Percentiles rank a stretch among this genome's conserved stretches.
phyloP scores from a whole-genome alignment of 2,888 invertebrate genomes.

The Desoria tigrina region DNA sequence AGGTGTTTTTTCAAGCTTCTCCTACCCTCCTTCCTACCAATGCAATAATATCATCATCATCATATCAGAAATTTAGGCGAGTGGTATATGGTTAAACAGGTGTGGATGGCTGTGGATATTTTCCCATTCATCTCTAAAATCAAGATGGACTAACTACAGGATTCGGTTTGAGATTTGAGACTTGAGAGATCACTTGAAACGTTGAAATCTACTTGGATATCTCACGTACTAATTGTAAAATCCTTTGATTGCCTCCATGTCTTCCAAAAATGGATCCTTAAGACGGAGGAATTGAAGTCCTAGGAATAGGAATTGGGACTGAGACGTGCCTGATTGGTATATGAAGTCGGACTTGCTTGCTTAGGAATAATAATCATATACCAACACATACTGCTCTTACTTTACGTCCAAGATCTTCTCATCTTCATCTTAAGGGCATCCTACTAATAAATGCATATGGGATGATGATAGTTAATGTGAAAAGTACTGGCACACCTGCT shows the following conservation, averaged over 20 bases:
- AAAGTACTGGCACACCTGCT: conserved; percentile 15
- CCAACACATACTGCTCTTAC: neutral
- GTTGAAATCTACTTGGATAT: neutral
- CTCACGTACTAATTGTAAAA: neutral
- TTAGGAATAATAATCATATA: neutral
- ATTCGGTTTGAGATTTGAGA: too few species aligned
- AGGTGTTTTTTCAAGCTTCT: too few species aligned
- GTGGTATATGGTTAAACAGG: too few species aligned
- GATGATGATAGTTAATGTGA: conserved; percentile 1
- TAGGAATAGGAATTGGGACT: neutral
- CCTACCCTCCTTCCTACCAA: too few species aligned
- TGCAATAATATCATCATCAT: too few species aligned
- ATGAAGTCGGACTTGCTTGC: neutral
- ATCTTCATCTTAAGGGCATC: neutral
- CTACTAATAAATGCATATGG: neutral
- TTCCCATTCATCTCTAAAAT: too few species aligned
- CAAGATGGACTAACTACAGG: too few species aligned
- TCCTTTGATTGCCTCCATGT: neutral
- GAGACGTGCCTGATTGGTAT: conserved; percentile 5
- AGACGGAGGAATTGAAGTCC: too few species aligned
- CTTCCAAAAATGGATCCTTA: too few species aligned
- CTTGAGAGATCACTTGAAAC: too few species aligned
- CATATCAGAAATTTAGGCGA: too few species aligned
- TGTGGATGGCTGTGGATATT: too few species aligned
- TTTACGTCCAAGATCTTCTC: neutral